These are phyloP conservation scores for Ophion costatus DNA, from an alignment of 2,888 invertebrate genomes.

Conservation along the genomic window DNA sequence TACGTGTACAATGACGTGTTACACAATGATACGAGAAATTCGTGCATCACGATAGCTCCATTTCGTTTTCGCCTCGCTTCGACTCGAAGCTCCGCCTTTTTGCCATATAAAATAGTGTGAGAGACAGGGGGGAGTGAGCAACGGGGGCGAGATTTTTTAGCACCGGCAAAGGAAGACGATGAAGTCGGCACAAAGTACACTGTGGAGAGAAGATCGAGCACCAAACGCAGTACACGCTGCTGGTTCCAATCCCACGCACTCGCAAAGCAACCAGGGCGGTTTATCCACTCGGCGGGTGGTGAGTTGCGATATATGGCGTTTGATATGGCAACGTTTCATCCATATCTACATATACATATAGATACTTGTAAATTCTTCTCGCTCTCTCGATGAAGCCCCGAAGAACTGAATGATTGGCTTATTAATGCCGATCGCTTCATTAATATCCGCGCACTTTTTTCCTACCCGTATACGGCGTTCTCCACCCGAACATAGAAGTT, in stretches of 20 bases:
- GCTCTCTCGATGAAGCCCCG: conserved; percentile 60
- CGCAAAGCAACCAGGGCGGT: conserved; percentile 52
- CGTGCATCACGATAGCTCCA: conserved; percentile 66
- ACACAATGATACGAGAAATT: conserved; percentile 63
- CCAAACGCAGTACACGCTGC: conserved; percentile 48
- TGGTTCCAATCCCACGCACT: conserved; percentile 65
- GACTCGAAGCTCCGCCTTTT: conserved; percentile 61
- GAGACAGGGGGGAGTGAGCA: conserved; percentile 25
- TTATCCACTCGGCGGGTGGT: conserved; percentile 63
- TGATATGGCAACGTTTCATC: conserved; percentile 32
- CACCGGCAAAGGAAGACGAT: conserved; percentile 48
- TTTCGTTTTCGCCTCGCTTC: conserved; percentile 46
- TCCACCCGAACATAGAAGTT: background rate
- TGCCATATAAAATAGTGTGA: conserved; percentile 58
- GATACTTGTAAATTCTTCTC: conserved; percentile 35
- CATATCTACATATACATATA: conserved; percentile 30
- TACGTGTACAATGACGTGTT: conserved; percentile 44
- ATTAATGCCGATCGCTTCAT: conserved; percentile 81
- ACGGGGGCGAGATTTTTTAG: conserved; percentile 26
- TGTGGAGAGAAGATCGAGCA: conserved; percentile 49
- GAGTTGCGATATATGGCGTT: conserved; percentile 53
- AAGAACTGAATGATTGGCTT: conserved; percentile 73
- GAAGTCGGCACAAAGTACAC: conserved; percentile 64
- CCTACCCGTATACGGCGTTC: background rate
- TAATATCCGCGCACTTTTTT: conserved; percentile 74